Conservation (phyloP, 2,888 invertebrate genomes). For the Carpatolechia fugitivella region DNA sequence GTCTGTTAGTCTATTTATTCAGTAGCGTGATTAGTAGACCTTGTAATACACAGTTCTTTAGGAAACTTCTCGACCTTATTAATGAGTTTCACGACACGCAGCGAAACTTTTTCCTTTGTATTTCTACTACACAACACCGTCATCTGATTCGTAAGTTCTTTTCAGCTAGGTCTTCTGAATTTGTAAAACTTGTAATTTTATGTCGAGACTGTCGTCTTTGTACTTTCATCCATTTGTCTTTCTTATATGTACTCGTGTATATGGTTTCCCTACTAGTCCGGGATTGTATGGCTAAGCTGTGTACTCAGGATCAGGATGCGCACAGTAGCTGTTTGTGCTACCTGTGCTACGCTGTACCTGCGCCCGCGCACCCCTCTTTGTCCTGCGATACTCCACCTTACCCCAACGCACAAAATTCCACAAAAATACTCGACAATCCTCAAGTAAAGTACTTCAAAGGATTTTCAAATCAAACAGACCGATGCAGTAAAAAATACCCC, state of each 20-base stretch:
- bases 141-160: no score
- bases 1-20: no score
- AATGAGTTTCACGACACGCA: no score
- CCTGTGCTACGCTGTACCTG: slow-evolving; percentile 73
- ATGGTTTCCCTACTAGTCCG: slow-evolving; percentile 37
- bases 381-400: slow-evolving; percentile 14
- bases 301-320: slow-evolving; percentile 71
- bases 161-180: no score
- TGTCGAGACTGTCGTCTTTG: no score
- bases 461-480: slow-evolving; percentile 60
- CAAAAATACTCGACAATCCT: slow-evolving; percentile 63
- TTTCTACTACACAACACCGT: no score
- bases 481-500: slow-evolving; percentile 32
- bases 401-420: slow-evolving; percentile 46
- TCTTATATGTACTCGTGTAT: background rate
- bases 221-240: no score
- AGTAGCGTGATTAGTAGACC: no score
- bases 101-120: no score
- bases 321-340: slow-evolving; percentile 72
- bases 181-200: no score
- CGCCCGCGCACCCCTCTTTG: slow-evolving; percentile 26
- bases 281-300: slow-evolving; percentile 56
- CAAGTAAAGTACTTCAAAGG: slow-evolving; percentile 52
- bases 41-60: no score
- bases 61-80: no score